Evolutionary conservation across 2,888 invertebrate species (phyloP).

Genomic region (Marronus borbonicus): DNA sequence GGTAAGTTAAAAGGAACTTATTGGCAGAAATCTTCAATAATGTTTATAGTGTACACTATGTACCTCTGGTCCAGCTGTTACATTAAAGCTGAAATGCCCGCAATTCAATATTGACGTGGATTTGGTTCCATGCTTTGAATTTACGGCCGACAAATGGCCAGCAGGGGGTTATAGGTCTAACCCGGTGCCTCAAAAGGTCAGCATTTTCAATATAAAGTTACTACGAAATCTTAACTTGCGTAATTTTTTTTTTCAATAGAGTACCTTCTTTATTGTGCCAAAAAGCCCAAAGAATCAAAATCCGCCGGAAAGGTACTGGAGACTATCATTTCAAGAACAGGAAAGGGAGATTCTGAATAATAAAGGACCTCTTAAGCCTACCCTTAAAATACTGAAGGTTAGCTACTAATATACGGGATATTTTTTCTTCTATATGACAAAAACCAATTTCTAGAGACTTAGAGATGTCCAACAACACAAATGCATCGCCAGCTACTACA

Average conservation of each 20-base stretch:
- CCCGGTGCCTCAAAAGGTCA: conserved; percentile 2
- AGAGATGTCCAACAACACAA: conserved; percentile 70
- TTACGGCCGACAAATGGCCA: conserved; percentile 62
- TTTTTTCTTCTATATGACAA: neutral
- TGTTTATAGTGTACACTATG: conserved; percentile 66
- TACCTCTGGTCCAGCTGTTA: conserved; percentile 75
- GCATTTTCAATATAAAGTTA: neutral
- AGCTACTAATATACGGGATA: neutral
- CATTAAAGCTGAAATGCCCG: conserved; percentile 67
- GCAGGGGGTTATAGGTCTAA: conserved; percentile 62
- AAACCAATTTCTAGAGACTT: conserved; percentile 68
- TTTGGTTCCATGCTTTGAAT: conserved; percentile 65
- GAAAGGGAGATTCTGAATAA: conserved; percentile 72
- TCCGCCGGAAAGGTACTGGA: conserved; percentile 70
- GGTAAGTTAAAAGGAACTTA: neutral
- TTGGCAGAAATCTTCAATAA: neutral
- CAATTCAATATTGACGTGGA: conserved; percentile 71
- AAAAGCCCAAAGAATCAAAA: conserved; percentile 69
- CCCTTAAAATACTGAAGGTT: conserved; percentile 70
- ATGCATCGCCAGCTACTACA: conserved; percentile 73
- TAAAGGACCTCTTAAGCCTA: conserved; percentile 69
- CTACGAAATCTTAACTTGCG: neutral
- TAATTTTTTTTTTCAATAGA: conserved; percentile 6
- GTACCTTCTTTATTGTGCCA: conserved; percentile 72
- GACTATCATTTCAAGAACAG: conserved; percentile 74